Percentiles rank a stretch among this genome's conserved stretches.
phyloP scores from a whole-genome alignment of 2,797 vertebrate genomes.

The Pantherophis alleghaniensis region DNA sequence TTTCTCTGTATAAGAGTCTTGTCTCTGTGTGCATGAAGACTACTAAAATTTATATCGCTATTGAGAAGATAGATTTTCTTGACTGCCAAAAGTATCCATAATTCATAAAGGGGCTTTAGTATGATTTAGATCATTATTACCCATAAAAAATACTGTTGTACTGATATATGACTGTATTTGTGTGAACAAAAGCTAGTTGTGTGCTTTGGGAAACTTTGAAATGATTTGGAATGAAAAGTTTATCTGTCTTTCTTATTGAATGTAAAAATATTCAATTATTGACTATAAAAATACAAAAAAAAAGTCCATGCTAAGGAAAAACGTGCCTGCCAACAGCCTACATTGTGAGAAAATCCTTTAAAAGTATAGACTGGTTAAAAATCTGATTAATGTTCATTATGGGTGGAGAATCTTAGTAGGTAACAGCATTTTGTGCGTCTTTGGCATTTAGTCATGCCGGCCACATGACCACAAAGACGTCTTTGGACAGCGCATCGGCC shows the following conservation, averaged over 20 bases:
- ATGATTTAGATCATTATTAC: conserved; percentile 57
- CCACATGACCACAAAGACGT: too few species aligned
- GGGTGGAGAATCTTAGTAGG: not conserved
- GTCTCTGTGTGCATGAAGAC: conserved; percentile 38
- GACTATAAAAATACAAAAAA: not conserved
- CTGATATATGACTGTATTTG: conserved; percentile 52
- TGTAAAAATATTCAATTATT: not conserved
- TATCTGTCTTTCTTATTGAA: not conserved
- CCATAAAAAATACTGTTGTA: conserved; percentile 54
- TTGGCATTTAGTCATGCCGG: too few species aligned
- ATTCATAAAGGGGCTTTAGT: conserved; percentile 60
- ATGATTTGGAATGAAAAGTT: not conserved
- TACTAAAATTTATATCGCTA: conserved; percentile 60
- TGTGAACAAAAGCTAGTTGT: not conserved
- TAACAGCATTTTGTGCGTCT: too few species aligned
- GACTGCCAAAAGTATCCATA: conserved; percentile 61
- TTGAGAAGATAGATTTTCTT: conserved; percentile 65
- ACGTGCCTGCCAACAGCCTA: not conserved
- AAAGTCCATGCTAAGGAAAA: not conserved
- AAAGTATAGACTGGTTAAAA: not conserved
- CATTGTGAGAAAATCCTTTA: not conserved
- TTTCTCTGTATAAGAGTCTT: not conserved
- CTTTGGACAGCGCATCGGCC: too few species aligned
- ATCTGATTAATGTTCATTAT: not conserved
- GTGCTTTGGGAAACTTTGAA: not conserved